These are phyloP conservation scores for Pollenia angustigena DNA, from an alignment of 2,888 invertebrate genomes.

Conservation along the genomic window DNA sequence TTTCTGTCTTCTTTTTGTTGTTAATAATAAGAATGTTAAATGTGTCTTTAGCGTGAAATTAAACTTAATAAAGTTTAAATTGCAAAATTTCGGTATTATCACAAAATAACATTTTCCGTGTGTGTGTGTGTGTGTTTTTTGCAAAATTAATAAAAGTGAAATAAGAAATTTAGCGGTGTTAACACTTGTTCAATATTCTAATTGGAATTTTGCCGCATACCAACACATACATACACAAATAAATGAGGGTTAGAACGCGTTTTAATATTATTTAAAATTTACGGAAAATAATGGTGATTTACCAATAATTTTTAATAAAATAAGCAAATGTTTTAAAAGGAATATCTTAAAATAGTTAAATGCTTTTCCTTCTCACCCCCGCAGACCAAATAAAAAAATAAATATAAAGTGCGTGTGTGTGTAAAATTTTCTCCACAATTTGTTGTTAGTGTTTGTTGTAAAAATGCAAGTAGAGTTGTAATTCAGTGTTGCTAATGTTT, in stretches of 20 bases:
- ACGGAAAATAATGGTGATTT: background rate
- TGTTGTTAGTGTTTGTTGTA: conserved; percentile 25
- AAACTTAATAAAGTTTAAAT: conserved; percentile 27
- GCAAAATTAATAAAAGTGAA: background rate
- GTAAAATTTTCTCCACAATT: conserved; percentile 33
- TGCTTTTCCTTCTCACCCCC: background rate
- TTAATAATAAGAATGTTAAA: background rate
- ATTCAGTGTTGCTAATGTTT: background rate
- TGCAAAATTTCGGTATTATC: conserved; percentile 13
- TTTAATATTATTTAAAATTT: background rate
- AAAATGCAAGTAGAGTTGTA: conserved; percentile 17
- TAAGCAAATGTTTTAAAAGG: background rate
- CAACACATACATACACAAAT: background rate
- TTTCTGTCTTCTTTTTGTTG: background rate
- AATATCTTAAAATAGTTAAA: conserved; percentile 1
- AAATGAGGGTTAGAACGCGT: background rate
- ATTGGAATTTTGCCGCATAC: conserved; percentile 31
- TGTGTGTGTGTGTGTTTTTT: no score
- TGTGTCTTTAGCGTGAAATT: conserved; percentile 26
- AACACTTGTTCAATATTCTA: conserved; percentile 11
- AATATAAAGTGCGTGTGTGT: conserved; percentile 30
- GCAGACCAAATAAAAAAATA: background rate
- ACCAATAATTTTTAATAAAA: background rate
- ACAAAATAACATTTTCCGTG: background rate
- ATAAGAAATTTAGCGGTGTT: background rate